Conservation (phyloP, 53 echinoderm and acorn worm species). For the Paelopatides confundens region DNA sequence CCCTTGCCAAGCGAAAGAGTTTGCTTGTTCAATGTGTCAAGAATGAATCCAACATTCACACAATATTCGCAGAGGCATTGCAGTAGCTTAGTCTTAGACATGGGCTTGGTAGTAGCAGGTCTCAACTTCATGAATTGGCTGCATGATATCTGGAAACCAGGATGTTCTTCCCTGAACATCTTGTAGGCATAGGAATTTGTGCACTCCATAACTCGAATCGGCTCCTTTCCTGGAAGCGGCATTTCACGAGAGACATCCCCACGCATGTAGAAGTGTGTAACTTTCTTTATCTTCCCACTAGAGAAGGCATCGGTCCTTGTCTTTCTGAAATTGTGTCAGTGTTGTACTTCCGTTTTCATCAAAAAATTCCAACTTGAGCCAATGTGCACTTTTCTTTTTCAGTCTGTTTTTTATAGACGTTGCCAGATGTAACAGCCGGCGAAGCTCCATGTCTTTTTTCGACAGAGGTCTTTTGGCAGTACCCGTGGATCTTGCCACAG, state of each 20-base stretch:
- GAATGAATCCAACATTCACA: constrained; percentile 34
- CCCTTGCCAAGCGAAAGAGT: background rate
- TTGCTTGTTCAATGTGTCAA: constrained; percentile 29
- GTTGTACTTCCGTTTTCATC: background rate
- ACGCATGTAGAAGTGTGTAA: constrained; percentile 51
- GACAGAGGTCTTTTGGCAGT: constrained; percentile 39
- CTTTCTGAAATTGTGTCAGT: constrained; percentile 7
- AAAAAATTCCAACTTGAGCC: constrained; percentile 67
- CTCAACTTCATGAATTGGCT: constrained; percentile 31
- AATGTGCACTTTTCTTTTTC: constrained; percentile 52
- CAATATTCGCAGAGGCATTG: constrained; percentile 66
- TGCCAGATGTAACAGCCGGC: constrained; percentile 47
- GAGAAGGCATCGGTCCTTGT: constrained; percentile 46
- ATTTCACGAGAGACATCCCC: constrained; percentile 58
- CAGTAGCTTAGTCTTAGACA: constrained; percentile 54
- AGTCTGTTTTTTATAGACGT: constrained; percentile 60
- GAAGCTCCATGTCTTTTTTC: constrained; percentile 37
- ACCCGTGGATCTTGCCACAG: constrained; percentile 44
- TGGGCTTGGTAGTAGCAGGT: constrained; percentile 51
- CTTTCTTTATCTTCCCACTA: constrained; percentile 15
- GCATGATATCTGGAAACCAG: constrained; percentile 31
- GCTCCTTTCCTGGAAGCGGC: constrained; percentile 8
- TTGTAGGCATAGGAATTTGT: constrained; percentile 26
- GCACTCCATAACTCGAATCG: constrained; percentile 62
- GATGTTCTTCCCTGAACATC: constrained; percentile 59